Evolutionary conservation across 2,888 invertebrate species (phyloP), one percentile per base, ranked within the genome.

Genomic region (Stenodera caucasica): DNA sequence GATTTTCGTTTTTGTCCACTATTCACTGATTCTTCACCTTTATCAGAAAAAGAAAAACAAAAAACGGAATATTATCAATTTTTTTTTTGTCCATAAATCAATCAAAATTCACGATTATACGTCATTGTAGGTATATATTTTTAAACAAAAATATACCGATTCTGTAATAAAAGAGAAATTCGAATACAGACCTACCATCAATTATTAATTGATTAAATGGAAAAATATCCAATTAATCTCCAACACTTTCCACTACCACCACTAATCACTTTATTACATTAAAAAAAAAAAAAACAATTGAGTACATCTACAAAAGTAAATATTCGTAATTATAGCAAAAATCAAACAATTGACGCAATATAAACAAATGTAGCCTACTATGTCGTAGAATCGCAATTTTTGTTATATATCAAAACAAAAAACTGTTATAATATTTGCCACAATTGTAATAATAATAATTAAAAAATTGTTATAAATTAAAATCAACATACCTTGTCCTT

Each of bases 401-500:
- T 30, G 7, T 9, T 7, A 9, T 30, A 8, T 7, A 9, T 30
- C 3, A 4, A 26, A 2, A 26, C 26, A 4, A 26, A 32, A 32
- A n/a, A 2, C 2, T n/a, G 33, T 33, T 33, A 14, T 30, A n/a
- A 35, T 35, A 14, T 1, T 14, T 3, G 5, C n/a, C n/a, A 5
- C 6, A 35, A 14, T 35, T 35, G 35, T 35, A 5, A 6, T 14
- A 53, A 49, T 50, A 51, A 37, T 61, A 58, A 60, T 63, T 35
- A 35, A 53, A 61, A 55, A 56, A 60, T 53, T 37, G 56, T 60
- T 26, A 51, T 58, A 65, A 67, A 65, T 59, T 15, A 61, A 68
- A 69, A 66, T 55, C 14, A 70, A 77, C 79, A 73, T 79, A 80
- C 81, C 81, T 81, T 81, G 80, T 70, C 77, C 77, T 72, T 80